Evolutionary conservation across 2,888 invertebrate species (phyloP), one percentile per base, ranked within the genome.

Genomic region (Acleris emargana): DNA sequence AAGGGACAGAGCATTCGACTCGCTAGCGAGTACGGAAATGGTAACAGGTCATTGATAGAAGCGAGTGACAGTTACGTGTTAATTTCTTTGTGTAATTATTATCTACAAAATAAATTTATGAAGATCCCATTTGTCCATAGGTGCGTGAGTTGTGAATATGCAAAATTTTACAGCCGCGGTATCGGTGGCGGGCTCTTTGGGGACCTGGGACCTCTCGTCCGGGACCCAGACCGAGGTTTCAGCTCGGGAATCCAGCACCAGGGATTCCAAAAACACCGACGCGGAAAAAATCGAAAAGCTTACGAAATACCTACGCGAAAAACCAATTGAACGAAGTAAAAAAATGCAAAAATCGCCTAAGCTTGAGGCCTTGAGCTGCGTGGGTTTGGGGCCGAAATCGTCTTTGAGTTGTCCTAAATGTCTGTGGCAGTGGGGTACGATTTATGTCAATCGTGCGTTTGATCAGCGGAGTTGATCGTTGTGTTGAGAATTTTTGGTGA

Each of bases 211-310:
- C 71, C 69, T 87, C n/a, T 80, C 83, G 6, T 83, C 78, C 67
- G 85, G 86, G 71, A 81, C 83, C 70, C 79, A 81, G 58, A 86
- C 84, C 2, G 85, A 87, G 67, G 76, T 73, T 54, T 84, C 84
- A 0, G 82, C 74, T 17, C 74, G 76, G 9, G 84, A 83, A 62
- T 78, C 79, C 20, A 72, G 69, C 58, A 80, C 82, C 32, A 32
- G 11, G 3, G 11, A 32, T 73, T 79, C 81, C 78, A 81, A 76
- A 67, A 73, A 73, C 5, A 69, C 69, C 49, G 77, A 77, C 78
- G 87, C 83, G 75, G 88, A 91, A 91, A 91, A 91, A 91, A 91
- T 91, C 32, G 91, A 83, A 91, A 91, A 90, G 83, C 86, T 91
- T 59, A 90, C 91, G 69, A 89, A 89, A 84, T 91, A 90, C 70